phyloP scores from a whole-genome alignment of 2,113 vertebrate genomes.

The Cyphotilapia sp. region DNA sequence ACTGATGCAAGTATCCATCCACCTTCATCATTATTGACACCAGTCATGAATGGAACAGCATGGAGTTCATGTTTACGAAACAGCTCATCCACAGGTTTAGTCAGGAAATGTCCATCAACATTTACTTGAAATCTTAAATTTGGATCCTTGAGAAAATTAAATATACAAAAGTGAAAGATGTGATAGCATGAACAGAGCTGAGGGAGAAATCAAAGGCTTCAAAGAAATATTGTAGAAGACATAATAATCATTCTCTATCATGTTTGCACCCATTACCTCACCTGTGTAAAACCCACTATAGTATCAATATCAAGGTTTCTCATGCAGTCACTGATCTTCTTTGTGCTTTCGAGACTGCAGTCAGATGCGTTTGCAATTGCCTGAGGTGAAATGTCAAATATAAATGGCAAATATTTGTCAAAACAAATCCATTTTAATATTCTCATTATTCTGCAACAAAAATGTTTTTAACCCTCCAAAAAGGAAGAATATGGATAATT shows the following conservation, averaged over 20 bases:
- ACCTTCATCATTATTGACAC: slow-evolving; percentile 44
- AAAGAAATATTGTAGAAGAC: background rate
- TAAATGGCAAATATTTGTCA: fast-evolving
- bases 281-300: too few relatives aligned
- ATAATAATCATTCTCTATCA: background rate
- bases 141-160: too few relatives aligned
- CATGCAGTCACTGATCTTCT: too few relatives aligned
- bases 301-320: too few relatives aligned
- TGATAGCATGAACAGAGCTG: too few relatives aligned
- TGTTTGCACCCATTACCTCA: too few relatives aligned
- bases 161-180: too few relatives aligned
- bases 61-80: slow-evolving; percentile 3
- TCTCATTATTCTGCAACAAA: too few relatives aligned
- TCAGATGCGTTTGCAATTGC: slow-evolving; percentile 51
- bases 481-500: background rate
- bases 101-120: slow-evolving; percentile 43
- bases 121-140: fast-evolving
- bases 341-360: slow-evolving; percentile 52
- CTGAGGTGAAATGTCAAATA: background rate
- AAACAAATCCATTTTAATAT: background rate
- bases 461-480: too few relatives aligned
- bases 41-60: slow-evolving; percentile 48
- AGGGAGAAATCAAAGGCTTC: fast-evolving
- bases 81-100: slow-evolving; percentile 21
- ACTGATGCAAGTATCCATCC: background rate